Evolutionary conservation across 1,140 invertebrate genomes (phyloP), one percentile per base, ranked within the genome.

Genomic region (Muscidifurax raptorellus): DNA sequence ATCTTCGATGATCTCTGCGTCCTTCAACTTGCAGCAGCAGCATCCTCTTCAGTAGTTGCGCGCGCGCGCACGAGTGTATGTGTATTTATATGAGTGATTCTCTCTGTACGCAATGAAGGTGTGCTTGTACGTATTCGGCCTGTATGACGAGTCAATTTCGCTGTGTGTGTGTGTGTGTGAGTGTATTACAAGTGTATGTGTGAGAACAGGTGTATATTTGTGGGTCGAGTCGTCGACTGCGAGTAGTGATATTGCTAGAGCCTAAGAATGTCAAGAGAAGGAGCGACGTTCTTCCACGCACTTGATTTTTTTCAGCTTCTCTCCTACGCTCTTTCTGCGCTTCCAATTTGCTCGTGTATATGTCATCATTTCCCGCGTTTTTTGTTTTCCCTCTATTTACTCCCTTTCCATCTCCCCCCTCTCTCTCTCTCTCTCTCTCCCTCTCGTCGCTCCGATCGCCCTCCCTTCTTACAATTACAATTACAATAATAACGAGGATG

Each of bases 221-320:
- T 82, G 30, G 75, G 30, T 75, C 15, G 74, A 77, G 59, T 90
- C 89, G 87, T 91, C 87, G 85, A 90, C 87, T 90, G 90, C 89
- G 91, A 91, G 90, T 91, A 88, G 87, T 66, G 47, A 77, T 91
- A 91, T 91, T 91, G 88, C 89, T 92, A 91, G 89, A 92, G 90
- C 88, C 91, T 76, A 83, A 91, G 90, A 92, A 92, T 90, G 90
- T 92, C 27, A 90, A 91, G 88, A 91, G 90, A 91, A 90, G 89
- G 89, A 92, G 86, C 89, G 90, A 90, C 88, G 89, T 52, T 30
- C 10, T 72, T 40, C 30, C 52, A 52, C 44, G 18, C 30, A 28
- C 52, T 74, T 25, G n/a, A 32, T 82, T 82, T 71, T 59, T 13
- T 66, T 74, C 13, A 12, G 2, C 25, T 25, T 0, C 7, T 74